Base-by-base conservation (phyloP, 2,113 vertebrate species). In the Corythoichthys intestinalis region DNA sequence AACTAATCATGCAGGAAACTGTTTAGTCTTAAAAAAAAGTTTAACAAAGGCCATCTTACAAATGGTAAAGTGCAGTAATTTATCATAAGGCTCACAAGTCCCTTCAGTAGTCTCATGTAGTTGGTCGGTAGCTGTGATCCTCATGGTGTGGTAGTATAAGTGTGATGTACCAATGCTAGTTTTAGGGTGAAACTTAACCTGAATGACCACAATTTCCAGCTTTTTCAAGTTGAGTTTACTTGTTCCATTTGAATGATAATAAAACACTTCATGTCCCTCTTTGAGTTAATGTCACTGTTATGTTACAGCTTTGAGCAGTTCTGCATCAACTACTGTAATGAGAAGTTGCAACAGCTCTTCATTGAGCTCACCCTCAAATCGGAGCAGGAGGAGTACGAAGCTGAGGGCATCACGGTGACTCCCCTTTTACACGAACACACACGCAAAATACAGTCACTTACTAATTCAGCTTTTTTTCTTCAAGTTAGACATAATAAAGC, bases 281-380 rank as follows among this genome's bases (percentile, higher is more conserved):
- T 46, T 58, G 17, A 13, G 48, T 52, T 37, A 1, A 52, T 12
- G 44, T 7, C 5, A 7, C 56, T 62, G 44, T 65, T 78, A 41
- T 78, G 11, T 66, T 65, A 6, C 90, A 99, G 97, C 89, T 99
- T 99, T 60, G 97, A 99, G 86, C 97, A 99, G 76, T 99, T 99
- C 85, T 99, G 97, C 74, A 98, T 98, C 82, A 98, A 99, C 90
- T 99, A 98, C 63, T 99, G 97, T 75, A 98, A 99, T 0, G 97
- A 99, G 82, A 99, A 98, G 74, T 87, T 99, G 71, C 97, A 99
- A 89, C 97, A 99, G 83, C 94, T 99, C 61, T 99, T 99, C 92
- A 98, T 98, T 1, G 96, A 98, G 75, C 93, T 99, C 74, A 98
- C 96, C 0, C 92, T 98, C 38, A 97, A 98, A 76, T 98, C 96